Conservation (phyloP, 2,888 invertebrate genomes). For the Bombylius discolor region DNA sequence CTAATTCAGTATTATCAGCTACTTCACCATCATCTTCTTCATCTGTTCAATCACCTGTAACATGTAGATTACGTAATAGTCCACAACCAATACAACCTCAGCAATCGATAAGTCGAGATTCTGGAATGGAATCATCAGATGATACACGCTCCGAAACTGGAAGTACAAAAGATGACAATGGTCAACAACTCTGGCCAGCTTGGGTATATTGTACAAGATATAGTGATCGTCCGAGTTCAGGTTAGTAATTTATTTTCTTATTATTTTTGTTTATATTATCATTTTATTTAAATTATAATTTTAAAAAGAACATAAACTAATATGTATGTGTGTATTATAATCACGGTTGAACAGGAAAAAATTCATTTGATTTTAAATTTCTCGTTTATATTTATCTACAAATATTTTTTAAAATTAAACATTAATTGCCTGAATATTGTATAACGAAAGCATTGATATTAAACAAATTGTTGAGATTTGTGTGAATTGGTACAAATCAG, state of each 20-base stretch:
- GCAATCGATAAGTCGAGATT: conserved; percentile 33
- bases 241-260: conserved; percentile 40
- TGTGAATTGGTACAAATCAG: too few species aligned
- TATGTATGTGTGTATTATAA: too few species aligned
- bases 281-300: too few species aligned
- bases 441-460: too few species aligned
- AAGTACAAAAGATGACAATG: conserved; percentile 31
- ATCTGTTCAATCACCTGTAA: conserved; percentile 19
- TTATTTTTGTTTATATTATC: too few species aligned
- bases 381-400: too few species aligned
- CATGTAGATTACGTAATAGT: conserved; percentile 20
- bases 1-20: conserved; percentile 16
- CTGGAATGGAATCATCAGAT: conserved; percentile 37
- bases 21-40: conserved; percentile 22
- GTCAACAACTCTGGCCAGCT: conserved; percentile 68
- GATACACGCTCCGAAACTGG: conserved; percentile 34
- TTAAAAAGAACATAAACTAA: too few species aligned
- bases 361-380: too few species aligned
- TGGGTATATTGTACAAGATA: conserved; percentile 99
- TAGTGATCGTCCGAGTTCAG: conserved; percentile 79
- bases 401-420: too few species aligned
- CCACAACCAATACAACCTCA: conserved; percentile 34
- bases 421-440: too few species aligned
- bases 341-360: too few species aligned
- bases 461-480: too few species aligned